Percentiles rank a stretch among this genome's conserved stretches.
Evolutionary conservation across 2,888 invertebrate genomes (phyloP).

Genomic region (Diaperis boleti): DNA sequence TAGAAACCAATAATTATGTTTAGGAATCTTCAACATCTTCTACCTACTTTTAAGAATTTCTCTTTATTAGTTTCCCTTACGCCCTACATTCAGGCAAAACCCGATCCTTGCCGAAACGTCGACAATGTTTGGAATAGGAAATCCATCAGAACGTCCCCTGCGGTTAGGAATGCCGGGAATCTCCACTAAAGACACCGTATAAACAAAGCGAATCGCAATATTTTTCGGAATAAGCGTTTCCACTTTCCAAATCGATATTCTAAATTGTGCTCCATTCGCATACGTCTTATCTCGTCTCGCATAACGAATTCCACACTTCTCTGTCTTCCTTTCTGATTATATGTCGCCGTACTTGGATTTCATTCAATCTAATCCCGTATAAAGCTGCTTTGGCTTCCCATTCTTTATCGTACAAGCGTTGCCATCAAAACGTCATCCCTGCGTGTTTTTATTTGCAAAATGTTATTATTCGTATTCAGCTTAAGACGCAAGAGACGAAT

Average conservation of each 20-base stretch:
- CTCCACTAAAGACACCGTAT: slow-evolving; percentile 38
- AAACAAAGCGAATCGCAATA: slow-evolving; percentile 48
- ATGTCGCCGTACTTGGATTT: slow-evolving; percentile 48
- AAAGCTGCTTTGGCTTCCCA: slow-evolving; percentile 48
- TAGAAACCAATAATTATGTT: too few relatives aligned
- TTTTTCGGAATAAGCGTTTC: slow-evolving; percentile 46
- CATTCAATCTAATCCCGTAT: slow-evolving; percentile 49
- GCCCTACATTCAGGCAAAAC: slow-evolving; percentile 8
- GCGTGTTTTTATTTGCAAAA: slow-evolving; percentile 47
- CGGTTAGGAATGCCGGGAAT: slow-evolving; percentile 32
- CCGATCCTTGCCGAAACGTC: slow-evolving; percentile 3
- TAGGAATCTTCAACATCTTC: too few relatives aligned
- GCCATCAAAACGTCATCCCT: slow-evolving; percentile 47
- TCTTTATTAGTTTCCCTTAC: too few relatives aligned
- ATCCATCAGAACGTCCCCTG: slow-evolving; percentile 33
- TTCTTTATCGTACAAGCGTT: slow-evolving; percentile 47
- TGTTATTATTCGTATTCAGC: slow-evolving; percentile 48
- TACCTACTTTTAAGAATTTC: too few relatives aligned
- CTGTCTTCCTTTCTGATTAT: slow-evolving; percentile 44
- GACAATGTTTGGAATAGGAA: slow-evolving; percentile 16
- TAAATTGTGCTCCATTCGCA: slow-evolving; percentile 45
- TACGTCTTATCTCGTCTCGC: slow-evolving; percentile 41
- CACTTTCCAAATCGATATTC: slow-evolving; percentile 47
- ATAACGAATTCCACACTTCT: slow-evolving; percentile 35
- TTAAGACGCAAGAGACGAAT: slow-evolving; percentile 46